phyloP scores from a whole-genome alignment of 2,888 invertebrate genomes.

The Hesperia comma region DNA sequence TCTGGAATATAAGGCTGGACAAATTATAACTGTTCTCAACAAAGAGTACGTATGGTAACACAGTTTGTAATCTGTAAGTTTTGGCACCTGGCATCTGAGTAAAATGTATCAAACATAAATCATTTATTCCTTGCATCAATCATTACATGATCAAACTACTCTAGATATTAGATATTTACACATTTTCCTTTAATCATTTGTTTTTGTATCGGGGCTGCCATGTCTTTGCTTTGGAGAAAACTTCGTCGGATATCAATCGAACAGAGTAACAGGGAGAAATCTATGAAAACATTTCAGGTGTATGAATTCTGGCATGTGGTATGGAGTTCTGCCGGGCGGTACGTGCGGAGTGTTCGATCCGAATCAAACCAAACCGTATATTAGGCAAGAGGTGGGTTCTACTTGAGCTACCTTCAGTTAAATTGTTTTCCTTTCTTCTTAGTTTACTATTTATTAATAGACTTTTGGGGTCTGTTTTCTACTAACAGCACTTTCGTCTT shows the following conservation, averaged over 20 bases:
- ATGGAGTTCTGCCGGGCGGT: conserved; percentile 94
- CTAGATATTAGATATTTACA: too few species aligned
- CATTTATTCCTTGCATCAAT: conserved; percentile 2
- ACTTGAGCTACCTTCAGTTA: conserved; percentile 9
- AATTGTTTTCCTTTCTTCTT: conserved; percentile 1
- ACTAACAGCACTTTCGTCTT: neutral
- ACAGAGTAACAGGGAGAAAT: conserved; percentile 9
- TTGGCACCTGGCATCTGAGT: neutral
- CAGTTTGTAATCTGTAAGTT: neutral
- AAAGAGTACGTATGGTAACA: conserved; percentile 65
- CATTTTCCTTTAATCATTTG: too few species aligned
- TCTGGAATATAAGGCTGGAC: conserved; percentile 93
- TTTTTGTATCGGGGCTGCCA: too few species aligned
- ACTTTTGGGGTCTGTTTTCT: conserved; percentile 7
- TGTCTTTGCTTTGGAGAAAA: too few species aligned
- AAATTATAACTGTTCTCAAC: conserved; percentile 94
- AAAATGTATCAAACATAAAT: conserved; percentile 1
- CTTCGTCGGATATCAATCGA: neutral
- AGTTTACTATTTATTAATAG: neutral
- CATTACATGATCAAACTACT: neutral
- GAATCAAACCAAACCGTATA: conserved; percentile 91
- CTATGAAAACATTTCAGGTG: conserved; percentile 58
- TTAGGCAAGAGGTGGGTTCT: conserved; percentile 57
- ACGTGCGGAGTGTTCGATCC: conserved; percentile 98
- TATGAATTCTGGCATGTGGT: conserved; percentile 91